These are phyloP conservation scores for Neogobius melanostomus DNA, from an alignment of 2,113 vertebrate genomes.

Conservation along the genomic window DNA sequence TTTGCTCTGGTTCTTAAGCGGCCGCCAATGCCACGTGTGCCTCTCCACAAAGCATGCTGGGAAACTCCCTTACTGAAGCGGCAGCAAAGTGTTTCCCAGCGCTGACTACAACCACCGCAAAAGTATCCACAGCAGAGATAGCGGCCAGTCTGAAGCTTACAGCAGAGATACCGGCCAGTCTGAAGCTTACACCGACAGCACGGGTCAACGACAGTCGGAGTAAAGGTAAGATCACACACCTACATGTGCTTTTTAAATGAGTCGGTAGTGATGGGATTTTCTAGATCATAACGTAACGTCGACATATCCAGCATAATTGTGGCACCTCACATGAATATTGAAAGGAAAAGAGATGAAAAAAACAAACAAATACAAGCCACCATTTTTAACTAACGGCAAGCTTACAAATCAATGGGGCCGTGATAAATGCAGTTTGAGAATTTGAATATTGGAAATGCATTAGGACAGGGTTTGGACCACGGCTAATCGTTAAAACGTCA, in stretches of 20 bases:
- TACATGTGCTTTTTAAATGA: not conserved
- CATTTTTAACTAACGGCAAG: too few relatives aligned
- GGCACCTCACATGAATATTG: too few relatives aligned
- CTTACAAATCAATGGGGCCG: too few relatives aligned
- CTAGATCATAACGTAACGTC: too few relatives aligned
- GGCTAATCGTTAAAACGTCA: not conserved
- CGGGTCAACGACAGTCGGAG: not conserved
- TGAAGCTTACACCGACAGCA: not conserved
- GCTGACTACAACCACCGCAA: not conserved
- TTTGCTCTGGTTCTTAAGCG: constrained; percentile 23
- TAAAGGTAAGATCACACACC: constrained; percentile 35
- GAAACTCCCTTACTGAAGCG: constrained; percentile 29
- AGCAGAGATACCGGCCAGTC: not conserved
- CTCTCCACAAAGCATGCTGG: constrained; percentile 25
- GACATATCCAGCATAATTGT: too few relatives aligned
- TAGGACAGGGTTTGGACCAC: not conserved
- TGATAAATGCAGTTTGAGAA: too few relatives aligned
- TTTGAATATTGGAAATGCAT: not conserved
- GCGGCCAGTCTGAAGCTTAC: not conserved
- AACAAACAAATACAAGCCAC: too few relatives aligned
- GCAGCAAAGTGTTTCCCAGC: constrained; percentile 12
- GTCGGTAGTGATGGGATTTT: not conserved
- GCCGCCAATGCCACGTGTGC: constrained; percentile 36
- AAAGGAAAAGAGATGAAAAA: too few relatives aligned
- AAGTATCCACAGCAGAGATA: not conserved